These are phyloP conservation scores for Coptodon rendalli DNA, from an alignment of 2,113 vertebrate genomes.

Conservation along the genomic window DNA sequence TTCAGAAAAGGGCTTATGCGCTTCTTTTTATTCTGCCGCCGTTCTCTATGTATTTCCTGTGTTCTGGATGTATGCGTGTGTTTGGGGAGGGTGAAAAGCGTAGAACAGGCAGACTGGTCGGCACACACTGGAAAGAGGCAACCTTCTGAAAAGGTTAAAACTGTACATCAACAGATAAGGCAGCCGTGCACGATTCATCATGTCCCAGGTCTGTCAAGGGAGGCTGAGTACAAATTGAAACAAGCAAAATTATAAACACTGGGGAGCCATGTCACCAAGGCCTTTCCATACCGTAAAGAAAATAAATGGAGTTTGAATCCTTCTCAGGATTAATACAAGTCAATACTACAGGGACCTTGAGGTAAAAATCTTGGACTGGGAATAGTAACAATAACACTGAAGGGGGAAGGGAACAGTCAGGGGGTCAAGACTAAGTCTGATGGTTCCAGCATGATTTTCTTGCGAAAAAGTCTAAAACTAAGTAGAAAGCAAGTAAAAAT, in stretches of 20 bases:
- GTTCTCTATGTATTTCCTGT: conserved; percentile 34
- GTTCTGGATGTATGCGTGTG: background rate
- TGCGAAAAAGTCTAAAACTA: conserved; percentile 4
- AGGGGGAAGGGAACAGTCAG: conserved; percentile 28
- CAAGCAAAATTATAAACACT: conserved; percentile 73
- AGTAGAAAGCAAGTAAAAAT: background rate
- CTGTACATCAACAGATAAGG: conserved; percentile 74
- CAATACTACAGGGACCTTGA: conserved; percentile 45
- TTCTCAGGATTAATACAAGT: conserved; percentile 63
- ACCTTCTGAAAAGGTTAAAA: conserved; percentile 72
- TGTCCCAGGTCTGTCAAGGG: conserved; percentile 57
- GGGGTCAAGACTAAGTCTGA: background rate
- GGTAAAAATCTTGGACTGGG: conserved; percentile 37
- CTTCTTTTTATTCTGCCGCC: conserved; percentile 49
- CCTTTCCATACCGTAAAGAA: conserved; percentile 58
- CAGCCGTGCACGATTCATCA: conserved; percentile 62
- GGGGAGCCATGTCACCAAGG: conserved; percentile 65
- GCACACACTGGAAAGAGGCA: conserved; percentile 38
- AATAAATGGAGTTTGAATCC: conserved; percentile 67
- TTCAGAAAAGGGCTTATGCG: conserved; percentile 58
- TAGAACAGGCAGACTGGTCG: background rate
- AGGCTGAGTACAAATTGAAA: conserved; percentile 70
- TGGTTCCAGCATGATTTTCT: background rate
- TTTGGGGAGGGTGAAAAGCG: conserved; percentile 2
- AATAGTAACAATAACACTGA: conserved; percentile 43